Evolutionary conservation across 2,888 invertebrate species (phyloP).

Genomic region (Unio delphinus): DNA sequence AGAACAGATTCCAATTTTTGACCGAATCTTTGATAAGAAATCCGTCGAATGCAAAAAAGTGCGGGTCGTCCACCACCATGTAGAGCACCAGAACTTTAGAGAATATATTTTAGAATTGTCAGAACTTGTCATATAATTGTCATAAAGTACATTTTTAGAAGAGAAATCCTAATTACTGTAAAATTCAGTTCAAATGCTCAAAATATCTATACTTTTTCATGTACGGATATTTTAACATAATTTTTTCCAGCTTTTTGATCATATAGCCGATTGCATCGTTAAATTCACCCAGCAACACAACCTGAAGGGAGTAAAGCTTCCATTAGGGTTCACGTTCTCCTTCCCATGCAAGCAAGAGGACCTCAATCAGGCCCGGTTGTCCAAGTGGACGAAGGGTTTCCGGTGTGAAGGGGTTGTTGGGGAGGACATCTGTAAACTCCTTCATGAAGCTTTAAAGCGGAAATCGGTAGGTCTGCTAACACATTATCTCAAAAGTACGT

Average conservation of each 20-base stretch:
- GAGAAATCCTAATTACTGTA: no score
- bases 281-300: constrained; percentile 89
- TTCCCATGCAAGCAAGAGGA: constrained; percentile 91
- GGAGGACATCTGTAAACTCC: constrained; percentile 89
- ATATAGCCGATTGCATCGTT: constrained; percentile 93
- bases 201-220: neutral
- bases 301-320: constrained; percentile 76
- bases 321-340: constrained; percentile 95
- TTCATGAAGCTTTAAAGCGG: constrained; percentile 88
- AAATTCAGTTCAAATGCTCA: no score
- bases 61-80: no score
- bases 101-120: no score
- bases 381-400: constrained; percentile 96
- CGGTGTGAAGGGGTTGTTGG: constrained; percentile 91
- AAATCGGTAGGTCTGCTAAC: constrained; percentile 61
- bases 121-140: no score
- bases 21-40: no score
- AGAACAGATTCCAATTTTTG: no score
- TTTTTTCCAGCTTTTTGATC: constrained; percentile 84
- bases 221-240: neutral
- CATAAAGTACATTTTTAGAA: no score
- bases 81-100: no score
- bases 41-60: no score
- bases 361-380: constrained; percentile 86
- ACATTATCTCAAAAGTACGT: no score